Base-by-base conservation (phyloP, 2,888 invertebrate genomes). In the Xiphydria camelus region DNA sequence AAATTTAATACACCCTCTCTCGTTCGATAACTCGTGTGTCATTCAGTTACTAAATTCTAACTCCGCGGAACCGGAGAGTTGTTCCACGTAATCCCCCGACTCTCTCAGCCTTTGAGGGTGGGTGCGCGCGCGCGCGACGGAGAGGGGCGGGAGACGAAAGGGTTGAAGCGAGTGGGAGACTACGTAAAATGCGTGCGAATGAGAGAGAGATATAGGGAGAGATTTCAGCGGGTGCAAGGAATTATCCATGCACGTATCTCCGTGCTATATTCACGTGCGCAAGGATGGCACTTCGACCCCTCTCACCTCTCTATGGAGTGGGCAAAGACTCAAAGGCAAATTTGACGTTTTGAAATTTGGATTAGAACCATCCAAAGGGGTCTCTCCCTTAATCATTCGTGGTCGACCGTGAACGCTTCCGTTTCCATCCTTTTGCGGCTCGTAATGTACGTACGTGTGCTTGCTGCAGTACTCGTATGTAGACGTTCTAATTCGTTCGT, bases 1-100 rank as follows among this genome's bases (percentile, higher is more conserved):
- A 29, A 64, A 66, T 66, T 68, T 66, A 64, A 64, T 68, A 66
- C 64, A 49, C 62, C 62, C 61, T n/a, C n/a, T n/a, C n/a, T 61
- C 64, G 49, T 66, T 66, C 61, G 64, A 68, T 64, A 63, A 62
- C 54, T 55, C 56, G 53, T 62, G 50, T 54, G 58, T 54, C 48
- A 57, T 54, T 51, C 55, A 56, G 58, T 61, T 61, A 52, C 59
- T 59, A 62, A 65, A 67, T 68, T 69, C 61, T 63, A 67, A 63
- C 64, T 68, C 64, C 56, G 54, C 48, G 57, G 53, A 56, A 32
- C 40, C 12, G 25, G 55, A 54, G 57, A 64, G 62, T 65, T 64
- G 62, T 61, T 57, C 53, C 53, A 50, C 51, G 53, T 61, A 62
- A 59, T 62, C 62, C 63, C 47, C 49, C 49, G 49, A 52, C 49